Evolutionary conservation across 2,888 invertebrate species (phyloP).

Genomic region (Eudasyphora cyanicolor): DNA sequence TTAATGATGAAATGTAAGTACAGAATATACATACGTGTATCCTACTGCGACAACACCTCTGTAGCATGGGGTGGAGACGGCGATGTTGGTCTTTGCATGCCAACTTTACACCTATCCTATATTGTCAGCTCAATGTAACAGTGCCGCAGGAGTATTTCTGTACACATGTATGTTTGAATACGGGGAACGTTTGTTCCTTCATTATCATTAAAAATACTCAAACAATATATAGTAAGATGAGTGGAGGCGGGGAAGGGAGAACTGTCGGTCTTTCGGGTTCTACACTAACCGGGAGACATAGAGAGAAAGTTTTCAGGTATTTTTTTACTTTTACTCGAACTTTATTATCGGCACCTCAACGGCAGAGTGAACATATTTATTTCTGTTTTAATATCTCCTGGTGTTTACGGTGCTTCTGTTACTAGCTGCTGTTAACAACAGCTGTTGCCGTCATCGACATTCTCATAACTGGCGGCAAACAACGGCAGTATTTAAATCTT

Average conservation of each 20-base stretch:
- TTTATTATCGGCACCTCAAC: conserved; percentile 26
- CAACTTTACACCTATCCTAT: not conserved
- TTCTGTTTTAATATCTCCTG: conserved; percentile 16
- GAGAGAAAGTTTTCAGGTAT: conserved; percentile 17
- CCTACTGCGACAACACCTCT: conserved; percentile 30
- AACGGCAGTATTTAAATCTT: too few relatives aligned
- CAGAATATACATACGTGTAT: too few relatives aligned
- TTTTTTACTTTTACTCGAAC: too few relatives aligned
- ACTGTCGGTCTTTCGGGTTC: too few relatives aligned
- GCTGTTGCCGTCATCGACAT: not conserved
- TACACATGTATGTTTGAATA: not conserved
- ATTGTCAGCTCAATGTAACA: not conserved
- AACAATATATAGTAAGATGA: not conserved
- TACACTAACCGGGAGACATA: not conserved
- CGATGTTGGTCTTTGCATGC: not conserved
- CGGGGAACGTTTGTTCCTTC: not conserved
- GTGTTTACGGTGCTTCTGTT: not conserved
- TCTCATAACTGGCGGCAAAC: not conserved
- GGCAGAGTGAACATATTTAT: conserved; percentile 3
- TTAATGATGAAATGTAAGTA: conserved; percentile 8
- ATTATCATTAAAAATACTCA: conserved; percentile 36
- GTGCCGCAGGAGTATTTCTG: not conserved
- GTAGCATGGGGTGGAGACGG: conserved; percentile 22
- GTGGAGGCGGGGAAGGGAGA: not conserved
- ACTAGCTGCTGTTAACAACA: not conserved